Evolutionary conservation across 2,888 invertebrate species (phyloP).

Genomic region (Morinoia aosen): DNA sequence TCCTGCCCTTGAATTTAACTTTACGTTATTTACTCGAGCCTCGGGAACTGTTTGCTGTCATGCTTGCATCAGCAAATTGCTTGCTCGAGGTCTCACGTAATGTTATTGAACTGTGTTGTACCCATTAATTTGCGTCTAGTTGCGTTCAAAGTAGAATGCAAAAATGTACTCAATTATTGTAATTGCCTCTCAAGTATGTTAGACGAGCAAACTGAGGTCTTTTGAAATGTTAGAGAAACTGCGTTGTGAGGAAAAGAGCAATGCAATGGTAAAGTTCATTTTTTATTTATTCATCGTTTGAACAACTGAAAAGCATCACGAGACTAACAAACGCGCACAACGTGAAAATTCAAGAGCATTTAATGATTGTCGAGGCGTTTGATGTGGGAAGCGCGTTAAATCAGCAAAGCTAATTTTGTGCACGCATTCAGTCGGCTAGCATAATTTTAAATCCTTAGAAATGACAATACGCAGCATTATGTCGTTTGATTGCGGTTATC

Average conservation of each 20-base stretch:
- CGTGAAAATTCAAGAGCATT: not conserved
- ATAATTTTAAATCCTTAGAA: too few species aligned
- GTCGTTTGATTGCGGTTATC: too few species aligned
- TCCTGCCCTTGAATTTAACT: constrained; percentile 12
- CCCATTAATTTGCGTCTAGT: not conserved
- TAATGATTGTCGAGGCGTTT: not conserved
- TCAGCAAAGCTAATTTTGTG: too few species aligned
- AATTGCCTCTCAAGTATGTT: not conserved
- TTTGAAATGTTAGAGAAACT: not conserved
- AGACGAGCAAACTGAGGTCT: not conserved
- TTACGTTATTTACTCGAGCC: constrained; percentile 1
- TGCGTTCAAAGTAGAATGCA: not conserved
- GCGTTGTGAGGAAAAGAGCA: not conserved
- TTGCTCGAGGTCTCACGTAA: constrained; percentile 4
- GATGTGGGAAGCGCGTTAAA: not conserved
- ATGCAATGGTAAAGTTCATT: not conserved
- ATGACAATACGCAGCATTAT: too few species aligned
- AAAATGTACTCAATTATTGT: not conserved
- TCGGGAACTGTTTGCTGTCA: not conserved
- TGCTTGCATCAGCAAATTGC: constrained; percentile 23
- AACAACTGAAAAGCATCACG: not conserved
- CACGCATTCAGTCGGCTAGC: too few species aligned
- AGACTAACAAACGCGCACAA: not conserved
- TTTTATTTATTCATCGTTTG: not conserved
- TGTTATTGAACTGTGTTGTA: not conserved